A percentile compares a stretch with the other conserved stretches of the same genome.
Evolutionary conservation across 2,888 invertebrate genomes (phyloP).

Genomic region (Oscheius sp.): DNA sequence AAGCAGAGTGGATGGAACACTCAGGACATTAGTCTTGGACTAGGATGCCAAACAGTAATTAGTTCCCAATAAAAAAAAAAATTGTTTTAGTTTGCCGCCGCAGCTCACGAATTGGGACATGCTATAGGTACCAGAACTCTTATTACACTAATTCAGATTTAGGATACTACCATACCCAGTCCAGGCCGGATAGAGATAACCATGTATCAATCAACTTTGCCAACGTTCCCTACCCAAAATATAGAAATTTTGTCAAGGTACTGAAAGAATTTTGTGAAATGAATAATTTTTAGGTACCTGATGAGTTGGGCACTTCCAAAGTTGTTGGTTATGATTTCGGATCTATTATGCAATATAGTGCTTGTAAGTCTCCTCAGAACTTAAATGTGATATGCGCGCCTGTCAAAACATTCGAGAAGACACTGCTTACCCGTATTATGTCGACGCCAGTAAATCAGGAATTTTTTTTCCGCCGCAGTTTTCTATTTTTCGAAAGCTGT

Average conservation of each 20-base stretch:
- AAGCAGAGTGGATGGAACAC: constrained; percentile 15
- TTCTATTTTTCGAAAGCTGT: too few species aligned
- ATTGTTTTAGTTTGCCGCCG: background rate
- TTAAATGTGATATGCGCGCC: too few species aligned
- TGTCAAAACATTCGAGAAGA: too few species aligned
- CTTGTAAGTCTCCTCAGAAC: background rate
- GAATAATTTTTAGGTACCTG: background rate
- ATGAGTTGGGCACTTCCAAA: constrained; percentile 4
- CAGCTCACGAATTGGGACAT: constrained; percentile 49
- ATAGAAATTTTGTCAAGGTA: constrained; percentile 12
- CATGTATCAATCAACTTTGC: background rate
- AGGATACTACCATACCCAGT: constrained; percentile 54
- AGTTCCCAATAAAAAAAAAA: background rate
- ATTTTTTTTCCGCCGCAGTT: too few species aligned
- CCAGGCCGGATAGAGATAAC: constrained; percentile 15
- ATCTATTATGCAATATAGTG: constrained; percentile 6
- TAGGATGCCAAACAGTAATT: constrained; percentile 6
- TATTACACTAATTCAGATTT: too few species aligned
- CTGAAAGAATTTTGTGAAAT: background rate
- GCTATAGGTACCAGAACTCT: constrained; percentile 41
- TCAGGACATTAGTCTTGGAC: constrained; percentile 17
- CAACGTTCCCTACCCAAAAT: background rate
- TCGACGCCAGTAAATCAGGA: too few species aligned
- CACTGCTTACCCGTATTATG: too few species aligned
- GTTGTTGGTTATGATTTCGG: constrained; percentile 14